Conservation (phyloP, 2,888 invertebrate species). For the Isoperla grammatica region DNA sequence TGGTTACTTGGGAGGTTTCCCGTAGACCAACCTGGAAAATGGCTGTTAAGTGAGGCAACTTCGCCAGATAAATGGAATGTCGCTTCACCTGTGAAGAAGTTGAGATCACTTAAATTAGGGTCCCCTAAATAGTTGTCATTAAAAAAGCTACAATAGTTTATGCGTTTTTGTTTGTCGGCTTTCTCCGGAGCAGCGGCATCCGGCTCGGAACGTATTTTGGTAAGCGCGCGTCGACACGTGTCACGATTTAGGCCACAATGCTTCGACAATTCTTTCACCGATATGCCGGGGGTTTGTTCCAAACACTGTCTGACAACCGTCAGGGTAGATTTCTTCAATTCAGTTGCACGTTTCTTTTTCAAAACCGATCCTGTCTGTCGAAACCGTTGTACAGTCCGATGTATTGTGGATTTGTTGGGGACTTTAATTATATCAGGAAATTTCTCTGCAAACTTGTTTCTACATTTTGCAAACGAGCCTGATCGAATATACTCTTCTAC, state of each 20-base stretch:
- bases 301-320: conserved; percentile 8
- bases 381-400: conserved; percentile 10
- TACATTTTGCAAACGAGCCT: conserved; percentile 6
- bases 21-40: conserved; percentile 1
- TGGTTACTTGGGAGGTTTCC: not conserved
- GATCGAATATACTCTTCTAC: conserved; percentile 12
- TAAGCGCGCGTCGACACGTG: conserved; percentile 1
- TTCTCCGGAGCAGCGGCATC: conserved; percentile 2
- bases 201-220: not conserved
- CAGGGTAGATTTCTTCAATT: conserved; percentile 1
- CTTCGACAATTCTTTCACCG: conserved; percentile 10
- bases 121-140: conserved; percentile 11
- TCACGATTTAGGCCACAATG: conserved; percentile 11
- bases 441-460: conserved; percentile 11
- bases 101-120: conserved; percentile 6
- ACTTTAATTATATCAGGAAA: conserved; percentile 1
- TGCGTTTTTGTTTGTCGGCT: not conserved
- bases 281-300: not conserved
- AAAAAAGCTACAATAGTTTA: conserved; percentile 6
- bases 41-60: not conserved
- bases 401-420: conserved; percentile 15
- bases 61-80: conserved; percentile 1
- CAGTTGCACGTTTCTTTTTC: conserved; percentile 2
- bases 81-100: not conserved
- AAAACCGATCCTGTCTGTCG: conserved; percentile 9